Evolutionary conservation across 64 coral and sea anemone genomes (phyloP).

Genomic region (Porites australiensis): DNA sequence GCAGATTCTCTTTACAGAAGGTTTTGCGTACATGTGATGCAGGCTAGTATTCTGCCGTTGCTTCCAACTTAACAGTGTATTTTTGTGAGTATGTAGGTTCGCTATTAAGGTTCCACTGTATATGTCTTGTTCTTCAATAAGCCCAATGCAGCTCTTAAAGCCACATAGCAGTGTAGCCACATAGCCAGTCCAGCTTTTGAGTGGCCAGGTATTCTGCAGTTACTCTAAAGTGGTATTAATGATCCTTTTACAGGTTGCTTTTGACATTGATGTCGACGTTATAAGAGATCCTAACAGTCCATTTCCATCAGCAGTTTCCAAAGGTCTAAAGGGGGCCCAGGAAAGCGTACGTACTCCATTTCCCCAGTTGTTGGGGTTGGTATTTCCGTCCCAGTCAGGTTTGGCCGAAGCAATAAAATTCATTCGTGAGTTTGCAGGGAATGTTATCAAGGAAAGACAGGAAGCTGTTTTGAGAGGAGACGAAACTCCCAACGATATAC

Average conservation of each 20-base stretch:
- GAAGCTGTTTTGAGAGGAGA: conserved; percentile 33
- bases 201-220: too few species aligned
- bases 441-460: conserved; percentile 62
- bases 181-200: too few species aligned
- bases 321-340: conserved; percentile 28
- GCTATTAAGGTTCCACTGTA: too few species aligned
- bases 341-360: conserved; percentile 24
- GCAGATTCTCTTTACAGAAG: too few species aligned
- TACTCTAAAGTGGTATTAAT: too few species aligned
- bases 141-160: too few species aligned
- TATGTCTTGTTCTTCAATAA: too few species aligned
- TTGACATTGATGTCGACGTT: conserved; percentile 66
- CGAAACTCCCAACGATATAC: conserved; percentile 52
- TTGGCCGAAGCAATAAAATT: conserved; percentile 27
- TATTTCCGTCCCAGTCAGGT: conserved; percentile 31
- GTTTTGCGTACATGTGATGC: too few species aligned
- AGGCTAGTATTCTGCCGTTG: too few species aligned
- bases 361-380: conserved; percentile 29
- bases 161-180: too few species aligned
- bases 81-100: too few species aligned
- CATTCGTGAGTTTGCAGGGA: conserved; percentile 71
- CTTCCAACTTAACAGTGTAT: too few species aligned
- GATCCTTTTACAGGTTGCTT: conserved; percentile 61
- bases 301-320: conserved; percentile 61
- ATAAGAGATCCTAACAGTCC: conserved; percentile 60